Evolutionary conservation across 2,113 vertebrate genomes (phyloP).

Genomic region (Peromyscus leucopus): DNA sequence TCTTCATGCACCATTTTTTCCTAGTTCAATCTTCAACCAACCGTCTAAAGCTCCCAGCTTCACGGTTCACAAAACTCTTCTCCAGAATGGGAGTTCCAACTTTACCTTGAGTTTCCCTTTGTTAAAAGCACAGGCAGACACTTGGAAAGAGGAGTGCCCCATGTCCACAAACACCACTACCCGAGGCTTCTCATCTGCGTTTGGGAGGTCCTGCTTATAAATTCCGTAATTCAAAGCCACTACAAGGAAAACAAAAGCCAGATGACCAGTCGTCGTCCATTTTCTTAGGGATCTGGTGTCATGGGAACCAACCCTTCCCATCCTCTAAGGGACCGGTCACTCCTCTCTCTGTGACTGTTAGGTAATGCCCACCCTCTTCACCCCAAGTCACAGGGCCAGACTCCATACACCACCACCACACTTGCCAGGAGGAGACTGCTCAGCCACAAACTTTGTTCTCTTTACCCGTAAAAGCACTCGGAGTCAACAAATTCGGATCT

Average conservation of each 20-base stretch:
- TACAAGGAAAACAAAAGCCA: slow-evolving; percentile 73
- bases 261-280: slow-evolving; percentile 9
- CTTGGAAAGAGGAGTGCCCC: slow-evolving; percentile 92
- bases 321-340: not conserved
- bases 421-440: not conserved
- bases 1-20: not conserved
- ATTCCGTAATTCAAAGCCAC: slow-evolving; percentile 91
- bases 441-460: not conserved
- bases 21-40: not conserved
- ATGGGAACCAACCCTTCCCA: not conserved
- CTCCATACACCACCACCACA: not conserved
- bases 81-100: not conserved
- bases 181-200: slow-evolving; percentile 88
- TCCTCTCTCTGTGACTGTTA: not conserved
- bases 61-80: not conserved
- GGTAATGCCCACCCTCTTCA: not conserved
- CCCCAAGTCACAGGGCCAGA: not conserved
- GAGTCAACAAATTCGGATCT: slow-evolving; percentile 8
- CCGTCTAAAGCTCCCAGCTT: not conserved
- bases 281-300: slow-evolving; percentile 24
- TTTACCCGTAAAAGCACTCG: slow-evolving; percentile 17
- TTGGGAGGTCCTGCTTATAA: slow-evolving; percentile 91
- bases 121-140: slow-evolving; percentile 91
- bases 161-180: slow-evolving; percentile 91
- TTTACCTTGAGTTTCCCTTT: slow-evolving; percentile 90